These are phyloP conservation scores for Mactromeris polynyma DNA, from an alignment of 2,888 invertebrate genomes.

Conservation along the genomic window DNA sequence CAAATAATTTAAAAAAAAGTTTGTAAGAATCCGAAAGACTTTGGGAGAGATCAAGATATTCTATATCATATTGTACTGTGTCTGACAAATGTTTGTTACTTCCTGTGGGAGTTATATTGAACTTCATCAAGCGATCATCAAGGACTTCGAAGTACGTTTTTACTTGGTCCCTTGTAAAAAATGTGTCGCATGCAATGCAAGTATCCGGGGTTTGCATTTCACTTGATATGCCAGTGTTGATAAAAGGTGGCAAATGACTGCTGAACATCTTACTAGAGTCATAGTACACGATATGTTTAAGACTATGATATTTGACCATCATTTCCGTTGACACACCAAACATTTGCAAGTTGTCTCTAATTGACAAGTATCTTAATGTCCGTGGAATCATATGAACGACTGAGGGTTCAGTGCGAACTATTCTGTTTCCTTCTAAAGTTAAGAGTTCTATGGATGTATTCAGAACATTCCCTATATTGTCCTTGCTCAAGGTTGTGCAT, in stretches of 20 bases:
- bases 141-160: not conserved
- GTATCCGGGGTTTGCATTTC: not conserved
- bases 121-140: not conserved
- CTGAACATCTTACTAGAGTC: constrained; percentile 30
- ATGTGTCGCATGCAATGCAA: not conserved
- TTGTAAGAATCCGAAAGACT: constrained; percentile 7
- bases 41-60: constrained; percentile 40
- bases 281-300: constrained; percentile 16
- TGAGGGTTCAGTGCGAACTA: not conserved
- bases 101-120: not conserved
- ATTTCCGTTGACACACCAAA: constrained; percentile 19
- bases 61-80: not conserved
- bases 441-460: constrained; percentile 6
- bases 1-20: not conserved
- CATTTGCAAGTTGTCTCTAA: constrained; percentile 33
- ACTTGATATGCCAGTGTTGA: not conserved
- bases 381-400: not conserved
- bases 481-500: not conserved
- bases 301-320: not conserved
- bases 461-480: not conserved
- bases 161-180: not conserved
- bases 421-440: constrained; percentile 27
- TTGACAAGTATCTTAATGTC: constrained; percentile 23
- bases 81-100: not conserved
- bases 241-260: constrained; percentile 10